Evolutionary conservation across 2,113 vertebrate genomes (phyloP).

Genomic region (Tachycineta bicolor): DNA sequence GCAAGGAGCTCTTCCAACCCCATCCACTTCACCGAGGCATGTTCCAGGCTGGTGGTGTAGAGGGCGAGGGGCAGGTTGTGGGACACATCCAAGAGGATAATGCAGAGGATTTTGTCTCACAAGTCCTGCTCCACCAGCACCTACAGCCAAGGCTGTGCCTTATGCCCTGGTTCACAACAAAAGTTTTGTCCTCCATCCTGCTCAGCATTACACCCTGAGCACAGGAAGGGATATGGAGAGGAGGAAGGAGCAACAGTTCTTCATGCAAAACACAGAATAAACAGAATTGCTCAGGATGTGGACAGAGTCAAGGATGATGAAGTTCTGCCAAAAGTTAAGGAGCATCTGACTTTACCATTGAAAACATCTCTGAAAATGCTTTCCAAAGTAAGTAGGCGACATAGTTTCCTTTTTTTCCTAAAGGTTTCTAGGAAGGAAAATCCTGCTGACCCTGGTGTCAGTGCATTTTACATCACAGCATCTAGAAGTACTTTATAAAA

Average conservation of each 20-base stretch:
- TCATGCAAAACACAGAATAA: neutral
- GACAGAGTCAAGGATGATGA: neutral
- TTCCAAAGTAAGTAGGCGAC: slow-evolving; percentile 7
- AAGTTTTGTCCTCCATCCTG: neutral
- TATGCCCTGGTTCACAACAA: neutral
- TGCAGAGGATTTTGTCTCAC: neutral
- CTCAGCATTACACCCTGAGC: neutral
- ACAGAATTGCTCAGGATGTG: neutral
- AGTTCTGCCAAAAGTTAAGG: neutral
- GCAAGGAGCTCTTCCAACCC: neutral
- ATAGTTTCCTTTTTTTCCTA: neutral
- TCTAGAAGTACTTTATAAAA: neutral
- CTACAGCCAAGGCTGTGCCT: neutral
- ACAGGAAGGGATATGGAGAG: neutral
- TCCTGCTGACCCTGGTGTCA: neutral
- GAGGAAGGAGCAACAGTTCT: neutral
- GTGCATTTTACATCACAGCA: neutral
- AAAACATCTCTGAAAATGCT: neutral
- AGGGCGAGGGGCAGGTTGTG: neutral
- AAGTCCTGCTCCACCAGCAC: neutral
- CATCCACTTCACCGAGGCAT: fast-evolving
- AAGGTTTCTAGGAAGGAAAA: neutral
- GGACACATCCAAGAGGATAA: neutral
- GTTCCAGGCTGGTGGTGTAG: neutral
- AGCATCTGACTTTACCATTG: neutral